phyloP scores from a whole-genome alignment of 2,797 vertebrate species.

The Phylloscopus collybita region DNA sequence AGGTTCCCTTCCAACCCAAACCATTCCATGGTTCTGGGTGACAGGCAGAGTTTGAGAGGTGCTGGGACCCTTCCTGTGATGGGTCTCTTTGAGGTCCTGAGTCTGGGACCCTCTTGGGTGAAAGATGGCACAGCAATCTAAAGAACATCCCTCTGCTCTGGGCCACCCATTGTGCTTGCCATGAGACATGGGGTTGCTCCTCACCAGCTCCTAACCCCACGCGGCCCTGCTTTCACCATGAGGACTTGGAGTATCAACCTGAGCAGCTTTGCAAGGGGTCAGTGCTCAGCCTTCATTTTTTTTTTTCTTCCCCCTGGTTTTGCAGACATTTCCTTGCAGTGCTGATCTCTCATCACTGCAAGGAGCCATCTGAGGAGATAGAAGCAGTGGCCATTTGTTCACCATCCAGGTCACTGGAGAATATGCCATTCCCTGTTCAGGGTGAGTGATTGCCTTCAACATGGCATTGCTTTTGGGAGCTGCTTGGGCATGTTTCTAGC shows the following conservation, averaged over 20 bases:
- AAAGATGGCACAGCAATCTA: not conserved
- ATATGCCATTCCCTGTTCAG: fast-evolving
- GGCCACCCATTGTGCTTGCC: not conserved
- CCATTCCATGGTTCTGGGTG: fast-evolving
- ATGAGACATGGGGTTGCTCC: fast-evolving
- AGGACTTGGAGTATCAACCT: no score
- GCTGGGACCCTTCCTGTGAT: not conserved
- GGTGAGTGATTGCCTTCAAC: fast-evolving
- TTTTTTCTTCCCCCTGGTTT: fast-evolving
- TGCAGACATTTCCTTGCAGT: not conserved
- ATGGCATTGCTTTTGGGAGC: fast-evolving
- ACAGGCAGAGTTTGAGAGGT: not conserved
- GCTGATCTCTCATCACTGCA: not conserved
- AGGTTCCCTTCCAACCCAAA: not conserved
- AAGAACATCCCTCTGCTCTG: not conserved
- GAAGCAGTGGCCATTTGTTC: not conserved
- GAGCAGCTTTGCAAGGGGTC: fast-evolving
- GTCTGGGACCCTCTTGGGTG: not conserved
- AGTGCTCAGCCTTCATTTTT: not conserved
- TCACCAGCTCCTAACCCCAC: fast-evolving
- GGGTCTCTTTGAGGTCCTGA: not conserved
- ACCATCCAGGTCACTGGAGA: fast-evolving
- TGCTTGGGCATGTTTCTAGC: not conserved
- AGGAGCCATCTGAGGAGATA: not conserved
- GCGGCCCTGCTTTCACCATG: fast-evolving